Base-by-base conservation (phyloP, 2,888 invertebrate genomes). In the Drosophila demipolita region DNA sequence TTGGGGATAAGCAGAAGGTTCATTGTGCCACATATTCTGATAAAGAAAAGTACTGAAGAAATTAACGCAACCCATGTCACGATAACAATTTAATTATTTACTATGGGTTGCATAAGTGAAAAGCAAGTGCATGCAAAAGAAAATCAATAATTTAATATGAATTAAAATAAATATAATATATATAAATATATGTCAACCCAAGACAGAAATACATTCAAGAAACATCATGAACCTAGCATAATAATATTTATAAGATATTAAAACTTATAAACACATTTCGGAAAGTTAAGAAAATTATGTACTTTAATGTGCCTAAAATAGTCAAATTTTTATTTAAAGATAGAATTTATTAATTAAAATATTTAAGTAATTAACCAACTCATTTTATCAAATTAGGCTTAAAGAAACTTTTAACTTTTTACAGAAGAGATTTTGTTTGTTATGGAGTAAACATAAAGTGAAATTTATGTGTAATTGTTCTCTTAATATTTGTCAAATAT, bases 1-100 rank as follows among this genome's bases (percentile, higher is more conserved):
- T 58, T 63, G 57, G 17, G 48, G 29, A 42, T 60, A 66, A 61
- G 55, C 49, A 33, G 15, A 61, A 64, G 57, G 67, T 72, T 75
- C 38, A 50, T 50, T 61, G 62, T 67, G 69, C 58, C 26, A 61
- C 48, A 62, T 61, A 62, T 61, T 50, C 45, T 20, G 12, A 20
- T 45, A 45, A 45, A 15, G 45, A 4, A 23, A n/a, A 36, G 15
- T 26, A 59, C 15, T 59, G 12, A 48, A n/a, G 33, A 8, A 45
- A 58, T 17, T 32, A 29, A 58, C 23, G 33, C 33, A 17, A 32
- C 29, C n/a, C 38, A 15, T 40, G 17, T 15, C 38, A 55, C 26
- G 23, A 8, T 20, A 53, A 15, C 52, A 35, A 35, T 20, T 53
- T 53, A 53, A 53, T 35, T 23, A 49, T 49, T 26, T 49, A 17